Evolutionary conservation across 2,888 invertebrate species (phyloP), one percentile per base, ranked within the genome.

Genomic region (Synanthedon andrenaeformis): DNA sequence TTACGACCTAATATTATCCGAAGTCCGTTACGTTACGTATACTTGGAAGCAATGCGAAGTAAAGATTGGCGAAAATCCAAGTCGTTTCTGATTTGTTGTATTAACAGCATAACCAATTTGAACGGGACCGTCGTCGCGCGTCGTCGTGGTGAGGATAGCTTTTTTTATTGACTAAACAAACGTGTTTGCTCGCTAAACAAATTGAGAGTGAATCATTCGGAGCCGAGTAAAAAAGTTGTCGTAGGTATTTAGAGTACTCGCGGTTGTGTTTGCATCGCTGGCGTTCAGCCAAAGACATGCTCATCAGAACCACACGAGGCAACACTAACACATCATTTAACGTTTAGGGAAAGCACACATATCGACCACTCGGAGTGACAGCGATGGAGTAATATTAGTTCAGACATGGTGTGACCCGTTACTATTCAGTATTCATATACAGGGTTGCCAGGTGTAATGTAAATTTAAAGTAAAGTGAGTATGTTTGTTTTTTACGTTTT

Each of bases 1-100:
- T 35, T 35, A 35, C 35, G 35, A 35, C 35, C 35, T 35, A 35
- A 35, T 10, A 35, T 35, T 35, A 35, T 35, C 35, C 28, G 28
- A 35, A 35, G 28, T 35, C n/a, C 45, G n/a, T 17, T 17, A 1
- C 13, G 45, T n/a, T 45, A n/a, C 66, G 51, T 48, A 66, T 72
- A 70, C 72, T 77, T 73, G 74, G 71, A 70, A 74, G 79, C 79
- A 77, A 76, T 74, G 79, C 79, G 77, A 76, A 80, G 74, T 76
- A 75, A 23, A 72, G 73, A 70, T 82, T 84, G 84, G 84, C 83
- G 69, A 71, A 70, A 71, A 76, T 80, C 83, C 83, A 84, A 67
- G 66, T 70, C 75, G 76, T 77, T 79, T 77, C 73, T 76, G 74
- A 79, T 80, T 79, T 75, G 76, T 69, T 73, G 64, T 59, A 72